Conservation (phyloP, 2,113 vertebrate genomes). For the Grammomys surdaster region DNA sequence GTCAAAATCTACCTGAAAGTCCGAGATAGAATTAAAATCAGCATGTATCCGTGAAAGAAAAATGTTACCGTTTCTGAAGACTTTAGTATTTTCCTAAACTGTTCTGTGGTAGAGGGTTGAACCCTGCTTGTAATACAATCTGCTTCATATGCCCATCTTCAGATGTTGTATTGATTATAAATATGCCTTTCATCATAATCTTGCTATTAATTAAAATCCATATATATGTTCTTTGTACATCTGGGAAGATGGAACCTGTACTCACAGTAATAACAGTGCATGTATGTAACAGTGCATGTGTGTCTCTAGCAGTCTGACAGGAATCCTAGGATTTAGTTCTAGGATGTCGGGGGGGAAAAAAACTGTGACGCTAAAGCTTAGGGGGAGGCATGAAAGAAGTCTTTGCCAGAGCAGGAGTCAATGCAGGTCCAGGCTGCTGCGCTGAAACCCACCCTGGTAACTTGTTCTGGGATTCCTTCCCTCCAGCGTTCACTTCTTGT, state of each 20-base stretch:
- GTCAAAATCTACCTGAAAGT: neutral
- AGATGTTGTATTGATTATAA: constrained; percentile 40
- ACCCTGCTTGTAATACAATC: constrained; percentile 39
- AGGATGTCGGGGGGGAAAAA: neutral
- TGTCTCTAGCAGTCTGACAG: neutral
- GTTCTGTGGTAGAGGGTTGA: neutral
- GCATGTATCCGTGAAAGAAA: neutral
- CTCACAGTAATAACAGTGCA: no score
- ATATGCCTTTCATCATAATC: constrained; percentile 17
- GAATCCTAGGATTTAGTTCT: neutral
- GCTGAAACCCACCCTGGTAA: neutral
- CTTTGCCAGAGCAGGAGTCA: neutral
- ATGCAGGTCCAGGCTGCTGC: accelerated
- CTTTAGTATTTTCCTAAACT: constrained; percentile 31
- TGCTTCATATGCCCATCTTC: constrained; percentile 7
- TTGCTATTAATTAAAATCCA: constrained; percentile 17
- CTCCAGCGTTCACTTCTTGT: neutral
- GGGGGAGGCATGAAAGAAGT: neutral
- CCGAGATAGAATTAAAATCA: constrained; percentile 1
- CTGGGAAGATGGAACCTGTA: neutral
- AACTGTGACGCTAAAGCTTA: neutral
- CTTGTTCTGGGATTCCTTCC: neutral
- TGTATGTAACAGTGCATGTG: neutral
- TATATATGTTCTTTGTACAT: neutral
- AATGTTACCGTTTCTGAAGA: constrained; percentile 24